Percentiles rank a stretch among this genome's conserved stretches.
Evolutionary conservation across 1,140 invertebrate genomes (phyloP).

Genomic region (Nymphalis io): DNA sequence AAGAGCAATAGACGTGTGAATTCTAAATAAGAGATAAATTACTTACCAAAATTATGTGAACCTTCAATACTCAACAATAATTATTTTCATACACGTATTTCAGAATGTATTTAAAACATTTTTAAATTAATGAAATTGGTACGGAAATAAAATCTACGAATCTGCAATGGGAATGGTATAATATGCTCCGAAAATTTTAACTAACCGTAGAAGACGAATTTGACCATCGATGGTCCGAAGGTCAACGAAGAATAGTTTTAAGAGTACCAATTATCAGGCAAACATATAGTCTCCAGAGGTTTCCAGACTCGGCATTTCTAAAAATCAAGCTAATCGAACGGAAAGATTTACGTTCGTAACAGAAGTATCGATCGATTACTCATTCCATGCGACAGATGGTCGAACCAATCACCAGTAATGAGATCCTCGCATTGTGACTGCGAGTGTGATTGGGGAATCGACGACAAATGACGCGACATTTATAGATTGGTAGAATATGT

Average conservation of each 20-base stretch:
- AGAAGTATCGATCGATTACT: constrained; percentile 44
- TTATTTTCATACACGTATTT: no score
- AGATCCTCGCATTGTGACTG: constrained; percentile 48
- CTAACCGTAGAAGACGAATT: no score
- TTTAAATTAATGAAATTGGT: no score
- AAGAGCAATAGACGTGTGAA: no score
- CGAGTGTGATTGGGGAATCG: constrained; percentile 32
- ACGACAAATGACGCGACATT: constrained; percentile 42
- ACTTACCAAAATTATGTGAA: no score
- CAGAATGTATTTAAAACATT: no score
- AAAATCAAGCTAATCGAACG: constrained; percentile 9
- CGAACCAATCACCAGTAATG: constrained; percentile 57
- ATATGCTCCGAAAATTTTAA: no score
- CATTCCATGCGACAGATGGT: constrained; percentile 57
- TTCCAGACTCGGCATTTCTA: neutral
- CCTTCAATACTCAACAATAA: no score
- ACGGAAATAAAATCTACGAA: no score
- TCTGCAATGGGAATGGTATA: no score
- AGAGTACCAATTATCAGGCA: neutral
- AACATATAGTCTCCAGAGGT: neutral
- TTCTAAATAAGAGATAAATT: no score
- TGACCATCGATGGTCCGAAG: neutral
- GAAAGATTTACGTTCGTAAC: constrained; percentile 17
- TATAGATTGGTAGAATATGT: constrained; percentile 35
- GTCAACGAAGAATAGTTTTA: neutral